Evolutionary conservation across 2,888 invertebrate species (phyloP).

Genomic region (Marasmarcha lunaedactyla): DNA sequence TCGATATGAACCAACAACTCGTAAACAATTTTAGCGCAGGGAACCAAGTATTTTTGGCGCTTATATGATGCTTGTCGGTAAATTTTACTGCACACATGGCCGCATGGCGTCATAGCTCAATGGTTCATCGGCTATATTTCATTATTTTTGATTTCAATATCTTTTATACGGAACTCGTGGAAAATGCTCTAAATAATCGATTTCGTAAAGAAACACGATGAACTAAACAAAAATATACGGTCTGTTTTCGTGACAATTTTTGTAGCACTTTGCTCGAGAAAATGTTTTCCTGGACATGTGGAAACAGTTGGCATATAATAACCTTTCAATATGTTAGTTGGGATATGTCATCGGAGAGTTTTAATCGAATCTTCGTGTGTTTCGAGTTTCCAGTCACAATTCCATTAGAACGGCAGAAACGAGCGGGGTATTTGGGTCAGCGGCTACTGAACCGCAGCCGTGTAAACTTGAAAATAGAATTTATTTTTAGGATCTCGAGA

Average conservation of each 20-base stretch:
- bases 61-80: constrained; percentile 22
- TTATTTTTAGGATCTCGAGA: constrained; percentile 36
- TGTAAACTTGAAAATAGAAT: constrained; percentile 63
- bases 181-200: no score
- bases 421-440: constrained; percentile 50
- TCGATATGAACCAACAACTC: no score
- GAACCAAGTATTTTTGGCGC: constrained; percentile 15
- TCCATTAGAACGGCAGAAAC: constrained; percentile 31
- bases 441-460: constrained; percentile 34
- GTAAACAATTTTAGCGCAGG: no score
- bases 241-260: not conserved
- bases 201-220: no score
- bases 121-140: not conserved
- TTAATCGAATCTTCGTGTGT: constrained; percentile 6
- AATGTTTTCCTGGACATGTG: not conserved
- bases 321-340: not conserved
- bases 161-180: no score
- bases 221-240: not conserved
- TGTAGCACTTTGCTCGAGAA: not conserved
- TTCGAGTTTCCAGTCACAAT: constrained; percentile 32
- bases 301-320: not conserved
- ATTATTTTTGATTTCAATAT: not conserved
- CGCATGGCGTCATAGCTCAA: constrained; percentile 25
- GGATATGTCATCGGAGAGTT: not conserved
- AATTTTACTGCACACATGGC: constrained; percentile 29